Percentiles rank a stretch among this genome's conserved stretches.
phyloP scores from a whole-genome alignment of 1,140 invertebrate species.

The Rhyzopertha dominica region DNA sequence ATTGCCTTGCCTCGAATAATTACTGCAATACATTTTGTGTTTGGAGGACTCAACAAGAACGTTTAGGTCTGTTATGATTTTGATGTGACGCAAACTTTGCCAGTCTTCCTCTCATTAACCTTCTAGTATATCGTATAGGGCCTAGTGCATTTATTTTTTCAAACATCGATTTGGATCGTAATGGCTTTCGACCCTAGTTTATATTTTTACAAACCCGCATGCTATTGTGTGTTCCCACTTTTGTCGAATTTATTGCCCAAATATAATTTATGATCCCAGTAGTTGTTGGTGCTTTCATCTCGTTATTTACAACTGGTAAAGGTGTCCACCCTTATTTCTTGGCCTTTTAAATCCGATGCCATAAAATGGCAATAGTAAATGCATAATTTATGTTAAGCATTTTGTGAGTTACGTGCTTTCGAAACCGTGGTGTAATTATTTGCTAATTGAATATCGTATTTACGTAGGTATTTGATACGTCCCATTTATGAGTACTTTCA shows the following conservation, averaged over 20 bases:
- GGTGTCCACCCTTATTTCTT: not conserved
- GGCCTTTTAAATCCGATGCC: slow-evolving; percentile 1
- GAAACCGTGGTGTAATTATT: too few species aligned
- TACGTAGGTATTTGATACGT: too few species aligned
- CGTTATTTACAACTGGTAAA: not conserved
- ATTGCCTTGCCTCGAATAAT: slow-evolving; percentile 36
- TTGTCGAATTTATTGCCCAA: slow-evolving; percentile 5
- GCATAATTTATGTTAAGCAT: too few species aligned
- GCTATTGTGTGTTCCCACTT: slow-evolving; percentile 17
- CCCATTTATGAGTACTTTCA: too few species aligned
- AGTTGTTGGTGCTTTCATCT: not conserved
- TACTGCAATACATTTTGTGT: slow-evolving; percentile 27
- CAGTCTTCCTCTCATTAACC: slow-evolving; percentile 6
- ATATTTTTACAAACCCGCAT: slow-evolving; percentile 26
- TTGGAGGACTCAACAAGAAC: slow-evolving; percentile 13
- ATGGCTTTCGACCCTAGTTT: slow-evolving; percentile 31
- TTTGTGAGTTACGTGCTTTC: too few species aligned
- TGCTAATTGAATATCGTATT: too few species aligned
- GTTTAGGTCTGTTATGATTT: slow-evolving; percentile 28
- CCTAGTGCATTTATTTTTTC: slow-evolving; percentile 24
- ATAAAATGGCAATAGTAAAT: not conserved
- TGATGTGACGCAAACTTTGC: slow-evolving; percentile 10
- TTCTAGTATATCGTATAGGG: slow-evolving; percentile 10
- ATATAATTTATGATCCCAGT: slow-evolving; percentile 11
- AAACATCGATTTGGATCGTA: slow-evolving; percentile 38